A percentile compares a stretch with the other conserved stretches of the same genome.
These are phyloP conservation scores for Plestiodon gilberti DNA, from an alignment of 2,113 vertebrate genomes.

Conservation along the genomic window DNA sequence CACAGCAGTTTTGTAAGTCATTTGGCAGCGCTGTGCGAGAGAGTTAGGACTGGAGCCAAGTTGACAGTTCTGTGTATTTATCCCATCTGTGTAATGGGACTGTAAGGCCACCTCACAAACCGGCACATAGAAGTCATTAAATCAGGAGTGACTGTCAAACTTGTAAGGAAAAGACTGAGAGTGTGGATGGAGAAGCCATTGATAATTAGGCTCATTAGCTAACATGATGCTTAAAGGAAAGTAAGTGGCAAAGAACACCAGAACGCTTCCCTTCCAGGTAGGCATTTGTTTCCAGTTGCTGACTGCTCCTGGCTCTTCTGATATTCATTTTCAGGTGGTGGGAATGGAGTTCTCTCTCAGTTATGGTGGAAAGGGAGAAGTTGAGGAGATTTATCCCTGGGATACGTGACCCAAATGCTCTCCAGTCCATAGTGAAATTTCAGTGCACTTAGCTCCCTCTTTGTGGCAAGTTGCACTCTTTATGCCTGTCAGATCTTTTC, in stretches of 20 bases:
- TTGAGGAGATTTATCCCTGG: background rate
- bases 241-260: background rate
- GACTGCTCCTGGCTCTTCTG: background rate
- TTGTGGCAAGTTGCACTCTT: background rate
- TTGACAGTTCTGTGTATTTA: background rate
- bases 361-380: background rate
- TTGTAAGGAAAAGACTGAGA: background rate
- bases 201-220: accelerated
- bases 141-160: background rate
- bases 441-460: background rate
- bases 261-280: background rate
- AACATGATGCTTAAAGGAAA: constrained; percentile 1
- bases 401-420: constrained; percentile 15
- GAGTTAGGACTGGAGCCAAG: accelerated
- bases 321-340: background rate
- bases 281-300: background rate
- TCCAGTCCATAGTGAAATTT: constrained; percentile 3
- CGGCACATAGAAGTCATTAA: accelerated
- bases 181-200: background rate
- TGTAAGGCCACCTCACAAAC: background rate
- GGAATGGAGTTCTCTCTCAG: background rate
- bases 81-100: background rate
- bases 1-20: background rate
- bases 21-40: background rate
- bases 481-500: background rate